Base-by-base conservation (phyloP, 2,888 invertebrate genomes). In the Drosophila eohydei region DNA sequence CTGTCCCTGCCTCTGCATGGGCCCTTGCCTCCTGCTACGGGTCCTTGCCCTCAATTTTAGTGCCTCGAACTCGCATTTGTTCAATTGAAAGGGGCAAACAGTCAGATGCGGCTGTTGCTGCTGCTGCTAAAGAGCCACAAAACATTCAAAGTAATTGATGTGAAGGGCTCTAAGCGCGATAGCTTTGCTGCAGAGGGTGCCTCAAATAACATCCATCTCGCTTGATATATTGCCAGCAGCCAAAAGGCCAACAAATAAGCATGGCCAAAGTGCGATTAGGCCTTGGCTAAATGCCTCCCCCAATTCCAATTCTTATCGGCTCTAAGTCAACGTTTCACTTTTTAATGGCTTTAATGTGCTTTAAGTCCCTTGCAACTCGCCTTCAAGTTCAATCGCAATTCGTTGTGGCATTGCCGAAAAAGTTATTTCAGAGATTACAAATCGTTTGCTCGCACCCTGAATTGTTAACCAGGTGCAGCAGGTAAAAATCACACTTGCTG, bases 91-190 rank as follows among this genome's bases (percentile, higher is more conserved):
- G 71, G 66, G 71, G 68, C 51, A 51, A 59, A 5, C 28, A 44
- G 66, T 28, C 60, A 65, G 55, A n/a, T 48, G 48, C 48, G 48
- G 30, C 30, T 7, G 21, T 21, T 21, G 21, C 21, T 21, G 21
- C 21, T 44, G 40, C 32, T 51, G 34, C 50, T 50, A 32, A 30
- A 41, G 30, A 36, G 61, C 72, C 71, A 58, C 65, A 67, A 69
- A 74, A 75, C 83, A 78, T 78, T 86, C 73, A 88, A 71, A 74
- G 89, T 84, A 88, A 88, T 84, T 88, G 83, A 86, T 84, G 76
- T 80, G 72, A 71, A 66, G 74, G 69, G 80, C 74, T 64, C 62
- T 66, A 61, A 77, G 41, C 52, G n/a, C 48, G 67, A 56, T 50
- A 16, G 32, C 32, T 12, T 50, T 32, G 57, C 36, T 28, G 26